A percentile compares a stretch with the other conserved stretches of the same genome.
phyloP scores from a whole-genome alignment of 2,888 invertebrate species.

The Prionchulus punctatus region DNA sequence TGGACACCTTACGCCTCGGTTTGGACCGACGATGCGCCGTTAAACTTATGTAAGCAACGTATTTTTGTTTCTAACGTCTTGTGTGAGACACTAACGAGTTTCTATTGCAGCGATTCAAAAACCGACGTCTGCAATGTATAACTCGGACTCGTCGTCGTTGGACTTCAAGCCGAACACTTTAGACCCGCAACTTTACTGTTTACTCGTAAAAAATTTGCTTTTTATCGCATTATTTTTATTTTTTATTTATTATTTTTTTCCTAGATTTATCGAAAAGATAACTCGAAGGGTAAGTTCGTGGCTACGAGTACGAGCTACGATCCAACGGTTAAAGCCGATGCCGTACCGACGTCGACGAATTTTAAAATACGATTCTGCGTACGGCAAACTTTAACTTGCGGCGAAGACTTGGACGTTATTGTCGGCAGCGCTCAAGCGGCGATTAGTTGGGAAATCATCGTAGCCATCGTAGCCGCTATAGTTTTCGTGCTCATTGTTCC shows the following conservation, averaged over 20 bases:
- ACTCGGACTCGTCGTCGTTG: no score
- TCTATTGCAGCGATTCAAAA: no score
- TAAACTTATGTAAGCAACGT: slow-evolving; percentile 3
- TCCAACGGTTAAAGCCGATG: neutral
- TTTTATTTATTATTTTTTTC: no score
- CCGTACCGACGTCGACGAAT: neutral
- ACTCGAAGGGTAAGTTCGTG: no score
- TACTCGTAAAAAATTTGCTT: no score
- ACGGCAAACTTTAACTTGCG: neutral
- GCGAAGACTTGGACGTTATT: neutral
- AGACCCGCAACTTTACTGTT: neutral
- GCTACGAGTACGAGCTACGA: no score
- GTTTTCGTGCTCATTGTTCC: neutral
- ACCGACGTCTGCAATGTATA: no score
- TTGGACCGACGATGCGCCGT: slow-evolving; percentile 5
- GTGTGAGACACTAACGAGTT: no score
- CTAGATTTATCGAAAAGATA: no score
- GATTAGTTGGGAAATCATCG: neutral
- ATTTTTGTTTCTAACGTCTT: no score
- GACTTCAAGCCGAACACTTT: neutral
- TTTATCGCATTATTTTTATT: no score
- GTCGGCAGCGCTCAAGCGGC: neutral
- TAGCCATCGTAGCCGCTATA: neutral
- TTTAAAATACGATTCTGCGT: neutral
- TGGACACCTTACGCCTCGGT: neutral